Percentiles rank a stretch among this genome's conserved stretches.
These are phyloP conservation scores for Papilio glaucus DNA, from an alignment of 1,140 invertebrate species.

Conservation along the genomic window DNA sequence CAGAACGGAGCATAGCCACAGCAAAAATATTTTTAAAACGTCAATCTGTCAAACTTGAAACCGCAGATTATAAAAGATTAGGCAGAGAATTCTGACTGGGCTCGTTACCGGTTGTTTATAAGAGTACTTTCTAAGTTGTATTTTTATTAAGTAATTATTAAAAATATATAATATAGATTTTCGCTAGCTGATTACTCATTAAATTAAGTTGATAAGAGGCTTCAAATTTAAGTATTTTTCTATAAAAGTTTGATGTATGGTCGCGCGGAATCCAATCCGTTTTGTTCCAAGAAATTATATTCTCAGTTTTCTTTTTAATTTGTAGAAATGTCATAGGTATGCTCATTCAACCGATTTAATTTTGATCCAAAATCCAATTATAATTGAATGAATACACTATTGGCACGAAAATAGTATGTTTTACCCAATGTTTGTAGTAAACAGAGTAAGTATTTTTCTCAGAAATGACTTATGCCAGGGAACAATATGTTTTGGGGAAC, in stretches of 20 bases:
- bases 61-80: conserved; percentile 5
- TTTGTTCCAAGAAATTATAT: not conserved
- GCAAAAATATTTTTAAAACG: conserved; percentile 6
- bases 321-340: not conserved
- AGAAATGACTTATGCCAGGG: conserved; percentile 45
- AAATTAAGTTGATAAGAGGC: conserved; percentile 48
- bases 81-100: conserved; percentile 26
- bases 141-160: conserved; percentile 36
- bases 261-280: not conserved
- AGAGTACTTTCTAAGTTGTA: conserved; percentile 27
- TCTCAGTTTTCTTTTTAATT: not conserved
- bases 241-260: conserved; percentile 10
- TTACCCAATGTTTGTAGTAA: not conserved
- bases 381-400: not conserved
- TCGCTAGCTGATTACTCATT: conserved; percentile 49
- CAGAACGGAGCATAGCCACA: conserved; percentile 13
- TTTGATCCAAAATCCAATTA: not conserved
- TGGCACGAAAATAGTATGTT: not conserved
- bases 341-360: not conserved
- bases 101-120: conserved; percentile 42
- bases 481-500: conserved; percentile 66
- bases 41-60: not conserved
- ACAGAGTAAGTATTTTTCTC: not conserved
- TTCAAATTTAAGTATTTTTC: conserved; percentile 42
- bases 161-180: conserved; percentile 42